Conservation (phyloP, 2,797 vertebrate genomes). For the Crenichthys baileyi region DNA sequence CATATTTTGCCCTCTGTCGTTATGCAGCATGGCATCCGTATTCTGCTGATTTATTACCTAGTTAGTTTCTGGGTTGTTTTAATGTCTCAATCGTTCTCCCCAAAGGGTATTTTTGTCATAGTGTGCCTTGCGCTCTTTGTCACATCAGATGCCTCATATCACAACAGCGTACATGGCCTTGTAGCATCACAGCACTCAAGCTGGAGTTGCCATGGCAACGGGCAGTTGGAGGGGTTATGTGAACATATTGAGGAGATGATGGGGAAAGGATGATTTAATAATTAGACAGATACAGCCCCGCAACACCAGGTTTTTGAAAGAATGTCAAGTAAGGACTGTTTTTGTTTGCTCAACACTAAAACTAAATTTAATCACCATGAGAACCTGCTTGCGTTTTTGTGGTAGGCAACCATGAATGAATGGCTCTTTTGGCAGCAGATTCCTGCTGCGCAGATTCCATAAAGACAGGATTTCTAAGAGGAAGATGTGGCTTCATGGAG, state of each 20-base stretch:
- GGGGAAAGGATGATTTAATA: constrained; percentile 63
- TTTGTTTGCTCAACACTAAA: constrained; percentile 28
- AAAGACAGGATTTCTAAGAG: constrained; percentile 22
- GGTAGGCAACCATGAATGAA: constrained; percentile 30
- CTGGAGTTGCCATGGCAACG: constrained; percentile 81
- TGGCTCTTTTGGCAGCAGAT: constrained; percentile 29
- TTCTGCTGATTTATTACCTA: background rate
- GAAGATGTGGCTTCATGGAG: constrained; percentile 44
- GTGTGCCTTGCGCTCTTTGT: constrained; percentile 33
- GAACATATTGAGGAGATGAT: constrained; percentile 72
- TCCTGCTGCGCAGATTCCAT: constrained; percentile 17
- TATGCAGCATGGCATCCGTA: background rate
- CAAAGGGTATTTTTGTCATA: background rate
- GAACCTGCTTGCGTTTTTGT: constrained; percentile 10
- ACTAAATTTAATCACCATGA: constrained; percentile 19
- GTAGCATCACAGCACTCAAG: constrained; percentile 72
- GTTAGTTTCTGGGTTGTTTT: constrained; percentile 4
- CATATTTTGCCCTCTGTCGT: background rate
- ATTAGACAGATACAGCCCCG: constrained; percentile 42
- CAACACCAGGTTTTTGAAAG: constrained; percentile 20
- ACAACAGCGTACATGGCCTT: constrained; percentile 72
- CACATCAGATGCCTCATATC: constrained; percentile 64
- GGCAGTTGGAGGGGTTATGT: constrained; percentile 73
- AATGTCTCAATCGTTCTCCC: constrained; percentile 3
- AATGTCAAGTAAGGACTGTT: constrained; percentile 24